Base-by-base conservation (phyloP, 2,113 vertebrate genomes). In the Gymnocephalus cernua region DNA sequence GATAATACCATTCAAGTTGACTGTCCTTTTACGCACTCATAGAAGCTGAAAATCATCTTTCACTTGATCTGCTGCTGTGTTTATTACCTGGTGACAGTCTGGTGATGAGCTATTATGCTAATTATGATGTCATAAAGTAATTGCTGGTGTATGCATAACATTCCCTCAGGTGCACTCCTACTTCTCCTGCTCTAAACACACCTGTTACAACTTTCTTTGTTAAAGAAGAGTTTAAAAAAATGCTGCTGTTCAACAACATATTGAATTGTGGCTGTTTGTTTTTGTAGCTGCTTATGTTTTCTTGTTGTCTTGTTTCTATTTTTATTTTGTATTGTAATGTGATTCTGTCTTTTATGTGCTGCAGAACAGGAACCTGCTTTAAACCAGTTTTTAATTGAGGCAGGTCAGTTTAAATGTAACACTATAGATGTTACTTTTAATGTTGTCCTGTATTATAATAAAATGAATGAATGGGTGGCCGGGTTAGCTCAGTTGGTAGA, bases 31-130 rank as follows among this genome's bases (percentile, higher is more conserved):
- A 65, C 35, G n/a, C 44, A 71, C 27, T 38, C 16, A 21, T 8
- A 69, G 72, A 59, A 70, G 35, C 32, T 71, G 11, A 54, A 74
- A 57, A 57, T n/a, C 15, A 1, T 68, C 16, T 51, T 74, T 58
- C 29, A 74, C 23, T 18, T 74, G 18, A 69, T 44, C 48, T 8
- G 14, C 76, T n/a, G 23, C 70, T 51, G 23, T 65, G 29, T 78
- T 56, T 77, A 32, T 48, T 63, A 79, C 63, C 48, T 78, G 72
- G 13, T 73, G 72, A 89, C 56, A 85, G 53, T 23, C 19, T 67
- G 82, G 61, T 66, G 16, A 65, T 73, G 72, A 79, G 58, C 62
- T 61, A 38, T 41, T 63, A 35, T 77, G 75, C 65, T 63, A 75
- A 59, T 85, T 66, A 56, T 41, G 9, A 10, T 66, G 54, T 61